A percentile compares a stretch with the other conserved stretches of the same genome.
Conservation (phyloP, 2,797 vertebrate species). For the Prunella strophiata region DNA sequence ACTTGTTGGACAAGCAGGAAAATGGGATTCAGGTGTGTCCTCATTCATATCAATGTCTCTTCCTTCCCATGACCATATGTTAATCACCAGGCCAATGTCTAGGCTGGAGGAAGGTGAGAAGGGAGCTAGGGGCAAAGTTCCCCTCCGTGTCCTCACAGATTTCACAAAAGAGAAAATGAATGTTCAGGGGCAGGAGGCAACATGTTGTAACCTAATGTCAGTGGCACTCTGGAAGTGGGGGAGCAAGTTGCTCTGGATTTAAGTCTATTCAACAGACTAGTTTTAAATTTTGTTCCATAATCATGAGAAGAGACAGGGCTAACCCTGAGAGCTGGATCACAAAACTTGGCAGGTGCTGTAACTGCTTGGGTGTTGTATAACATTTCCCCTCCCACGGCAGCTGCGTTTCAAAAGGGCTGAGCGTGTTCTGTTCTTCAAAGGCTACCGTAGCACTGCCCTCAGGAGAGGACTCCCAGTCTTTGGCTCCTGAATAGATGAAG, state of each 20-base stretch:
- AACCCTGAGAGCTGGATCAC: background rate
- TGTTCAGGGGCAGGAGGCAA: background rate
- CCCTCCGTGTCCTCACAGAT: background rate
- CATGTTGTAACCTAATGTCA: background rate
- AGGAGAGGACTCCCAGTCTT: background rate
- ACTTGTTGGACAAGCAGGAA: constrained; percentile 29
- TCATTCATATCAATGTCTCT: constrained; percentile 16
- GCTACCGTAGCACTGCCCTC: background rate
- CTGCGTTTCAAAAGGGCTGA: constrained; percentile 7
- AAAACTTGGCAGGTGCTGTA: background rate
- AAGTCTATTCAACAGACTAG: background rate
- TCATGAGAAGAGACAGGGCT: background rate
- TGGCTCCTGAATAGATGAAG: constrained; percentile 13
- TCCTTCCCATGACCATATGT: constrained; percentile 35
- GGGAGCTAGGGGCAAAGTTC: background rate
- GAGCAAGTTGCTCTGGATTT: background rate
- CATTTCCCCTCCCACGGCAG: background rate
- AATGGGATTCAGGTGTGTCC: constrained; percentile 29
- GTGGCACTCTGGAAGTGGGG: background rate
- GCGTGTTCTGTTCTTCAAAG: constrained; percentile 46
- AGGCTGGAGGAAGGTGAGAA: background rate
- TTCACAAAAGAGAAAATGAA: background rate
- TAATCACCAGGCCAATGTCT: constrained; percentile 1
- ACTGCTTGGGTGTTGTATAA: background rate
- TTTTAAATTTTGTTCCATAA: constrained; percentile 19